Conservation (phyloP, 2,888 invertebrate genomes). For the Tanaodytes sp. region DNA sequence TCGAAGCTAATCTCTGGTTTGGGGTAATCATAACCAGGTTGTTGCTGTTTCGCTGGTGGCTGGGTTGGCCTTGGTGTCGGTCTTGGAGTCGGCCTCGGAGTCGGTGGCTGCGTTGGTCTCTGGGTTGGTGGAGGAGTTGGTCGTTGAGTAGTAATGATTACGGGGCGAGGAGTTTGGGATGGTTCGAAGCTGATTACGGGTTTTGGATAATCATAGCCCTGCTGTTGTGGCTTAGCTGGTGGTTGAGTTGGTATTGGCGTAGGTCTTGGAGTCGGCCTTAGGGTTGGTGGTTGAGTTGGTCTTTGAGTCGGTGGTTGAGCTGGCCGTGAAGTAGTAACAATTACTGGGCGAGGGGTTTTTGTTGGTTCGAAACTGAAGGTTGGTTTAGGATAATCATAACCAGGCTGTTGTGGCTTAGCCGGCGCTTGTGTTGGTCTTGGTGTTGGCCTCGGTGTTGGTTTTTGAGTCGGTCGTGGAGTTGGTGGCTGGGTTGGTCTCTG, state of each 20-base stretch:
- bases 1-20: conserved; percentile 3
- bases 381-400: conserved; percentile 30
- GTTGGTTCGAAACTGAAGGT: not conserved
- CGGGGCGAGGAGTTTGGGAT: conserved; percentile 12
- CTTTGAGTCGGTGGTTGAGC: conserved; percentile 3
- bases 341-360: not conserved
- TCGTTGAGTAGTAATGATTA: not conserved
- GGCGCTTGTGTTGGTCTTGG: conserved; percentile 15
- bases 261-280: conserved; percentile 63
- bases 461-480: conserved; percentile 23
- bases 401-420: conserved; percentile 15
- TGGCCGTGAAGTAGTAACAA: not conserved
- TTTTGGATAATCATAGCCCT: conserved; percentile 3
- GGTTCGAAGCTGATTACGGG: not conserved
- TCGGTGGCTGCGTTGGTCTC: not conserved
- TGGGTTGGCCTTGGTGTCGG: conserved; percentile 3
- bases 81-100: conserved; percentile 9
- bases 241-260: conserved; percentile 46
- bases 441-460: conserved; percentile 9
- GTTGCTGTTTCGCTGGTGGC: conserved; percentile 8
- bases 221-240: conserved; percentile 3
- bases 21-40: conserved; percentile 39
- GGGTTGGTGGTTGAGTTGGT: conserved; percentile 26
- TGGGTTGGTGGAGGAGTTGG: conserved; percentile 47
- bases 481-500: conserved; percentile 21